Evolutionary conservation across 2,113 vertebrate genomes (phyloP).

Genomic region (Macaca mulatta): DNA sequence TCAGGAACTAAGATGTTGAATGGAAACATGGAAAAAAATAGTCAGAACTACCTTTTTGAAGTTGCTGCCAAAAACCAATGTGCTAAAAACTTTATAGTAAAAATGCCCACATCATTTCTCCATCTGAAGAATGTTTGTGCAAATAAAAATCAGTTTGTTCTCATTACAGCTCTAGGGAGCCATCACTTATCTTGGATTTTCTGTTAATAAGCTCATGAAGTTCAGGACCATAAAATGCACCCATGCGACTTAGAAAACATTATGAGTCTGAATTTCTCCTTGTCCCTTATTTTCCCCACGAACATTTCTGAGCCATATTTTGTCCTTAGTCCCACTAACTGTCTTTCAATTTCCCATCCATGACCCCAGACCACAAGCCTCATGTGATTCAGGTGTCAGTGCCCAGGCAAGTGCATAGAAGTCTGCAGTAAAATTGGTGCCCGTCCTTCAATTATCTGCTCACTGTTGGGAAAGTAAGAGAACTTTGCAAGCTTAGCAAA

Average conservation of each 20-base stretch:
- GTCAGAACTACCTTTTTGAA: conserved; percentile 1
- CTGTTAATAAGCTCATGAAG: background rate
- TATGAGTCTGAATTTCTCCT: background rate
- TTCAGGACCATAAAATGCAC: background rate
- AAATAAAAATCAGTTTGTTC: conserved; percentile 36
- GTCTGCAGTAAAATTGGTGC: background rate
- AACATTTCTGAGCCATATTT: background rate
- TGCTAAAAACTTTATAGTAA: conserved; percentile 14
- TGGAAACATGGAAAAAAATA: background rate
- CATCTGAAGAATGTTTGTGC: conserved; percentile 15
- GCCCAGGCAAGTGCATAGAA: background rate
- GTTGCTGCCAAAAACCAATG: background rate
- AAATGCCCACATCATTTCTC: conserved; percentile 13
- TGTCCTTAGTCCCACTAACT: background rate
- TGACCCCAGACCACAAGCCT: background rate
- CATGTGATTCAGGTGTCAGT: conserved; percentile 12
- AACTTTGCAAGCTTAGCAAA: conserved; percentile 59
- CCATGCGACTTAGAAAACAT: background rate
- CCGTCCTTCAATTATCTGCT: conserved; percentile 6
- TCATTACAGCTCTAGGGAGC: background rate
- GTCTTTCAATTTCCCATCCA: background rate
- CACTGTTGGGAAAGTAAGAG: conserved; percentile 32
- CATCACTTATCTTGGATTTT: background rate
- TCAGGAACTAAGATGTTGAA: conserved; percentile 15
- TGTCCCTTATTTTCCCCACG: background rate